Evolutionary conservation across 2,888 invertebrate genomes (phyloP), one percentile per base, ranked within the genome.

Genomic region (Conchocele bisecta): DNA sequence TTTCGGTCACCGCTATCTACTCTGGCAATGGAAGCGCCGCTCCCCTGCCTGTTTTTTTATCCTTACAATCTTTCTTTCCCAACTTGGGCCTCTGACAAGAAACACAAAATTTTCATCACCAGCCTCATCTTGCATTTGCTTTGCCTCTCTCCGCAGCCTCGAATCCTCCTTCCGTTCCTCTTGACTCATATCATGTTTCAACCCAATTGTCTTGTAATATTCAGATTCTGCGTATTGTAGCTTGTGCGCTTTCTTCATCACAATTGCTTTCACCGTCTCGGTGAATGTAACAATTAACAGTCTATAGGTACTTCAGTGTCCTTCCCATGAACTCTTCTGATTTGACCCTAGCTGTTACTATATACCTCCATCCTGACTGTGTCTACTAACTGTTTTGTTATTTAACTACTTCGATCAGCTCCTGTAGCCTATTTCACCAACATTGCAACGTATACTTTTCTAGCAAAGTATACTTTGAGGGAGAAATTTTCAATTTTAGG

Each of bases 171-270:
- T 37, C 7, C 57, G 4, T 42, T 57, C 42, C 9, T 56, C 56
- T 22, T 39, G 39, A n/a, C 26, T 57, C 57, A 41, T 57, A 37
- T 57, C 57, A 57, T 57, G 57, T 37, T 57, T 57, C 20, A 57
- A 44, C 28, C 24, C 33, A 22, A 41, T 24, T 11, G 26, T 56
- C 15, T 56, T 26, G 7, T 24, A 75, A 46, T 46, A 46, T n/a
- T 20, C 24, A 13, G 22, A 46, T n/a, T 22, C 24, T 46, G 22
- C 9, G n/a, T 7, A 4, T 22, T n/a, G 6, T 22, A 46, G 22
- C 28, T 22, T 46, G n/a, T 22, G 22, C 9, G 46, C 46, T 13
- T 24, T 46, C 28, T 28, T 46, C 46, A 22, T 46, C 5, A 46
- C 15, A 11, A 13, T 46, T 17, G 11, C 11, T 20, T 46, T 46